Evolutionary conservation across 2,888 invertebrate genomes (phyloP), one percentile per base, ranked within the genome.

Genomic region (Latrodectus hesperus): DNA sequence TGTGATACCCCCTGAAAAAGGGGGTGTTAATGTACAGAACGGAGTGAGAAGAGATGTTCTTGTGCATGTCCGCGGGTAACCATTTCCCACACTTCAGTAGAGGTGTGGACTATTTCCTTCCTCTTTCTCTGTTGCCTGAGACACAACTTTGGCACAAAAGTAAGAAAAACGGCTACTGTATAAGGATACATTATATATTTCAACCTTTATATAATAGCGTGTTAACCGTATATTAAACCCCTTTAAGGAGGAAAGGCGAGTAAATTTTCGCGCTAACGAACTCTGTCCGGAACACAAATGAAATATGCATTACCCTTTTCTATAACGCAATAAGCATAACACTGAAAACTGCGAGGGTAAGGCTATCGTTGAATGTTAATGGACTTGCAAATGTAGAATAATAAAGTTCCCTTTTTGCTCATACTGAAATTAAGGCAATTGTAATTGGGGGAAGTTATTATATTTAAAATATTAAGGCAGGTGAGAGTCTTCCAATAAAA

Each of bases 1-100:
- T 80, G 80, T 72, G 71, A 72, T 80, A 26, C 71, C 72, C 83
- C 51, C 52, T 77, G 14, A 17, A 53, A 74, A 74, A 49, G 74
- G 80, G 82, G 76, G 76, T 84, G 83, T 72, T 84, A 77, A 84
- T 77, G 77, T 72, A 70, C 76, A 82, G 82, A 82, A 55, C 82
- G 55, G 38, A 38, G 38, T 38, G 38, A 38, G 38, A 38, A 38
- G 67, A 71, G 77, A 84, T 77, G 76, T 84, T 84, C 76, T 71
- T 84, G 71, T 65, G 64, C 83, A 76, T 76, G 83, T 68, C 73
- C 82, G 53, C 52, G 82, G 82, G 83, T 84, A 77, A 76, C 84
- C 55, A 77, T 53, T 84, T 84, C 84, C 84, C 84, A 84, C 83
- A 76, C 60, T 83, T 76, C 60, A 76, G 22, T 38, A 38, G 55